These are phyloP conservation scores for Amphipoea oculea DNA, from an alignment of 2,888 invertebrate species.

Conservation along the genomic window DNA sequence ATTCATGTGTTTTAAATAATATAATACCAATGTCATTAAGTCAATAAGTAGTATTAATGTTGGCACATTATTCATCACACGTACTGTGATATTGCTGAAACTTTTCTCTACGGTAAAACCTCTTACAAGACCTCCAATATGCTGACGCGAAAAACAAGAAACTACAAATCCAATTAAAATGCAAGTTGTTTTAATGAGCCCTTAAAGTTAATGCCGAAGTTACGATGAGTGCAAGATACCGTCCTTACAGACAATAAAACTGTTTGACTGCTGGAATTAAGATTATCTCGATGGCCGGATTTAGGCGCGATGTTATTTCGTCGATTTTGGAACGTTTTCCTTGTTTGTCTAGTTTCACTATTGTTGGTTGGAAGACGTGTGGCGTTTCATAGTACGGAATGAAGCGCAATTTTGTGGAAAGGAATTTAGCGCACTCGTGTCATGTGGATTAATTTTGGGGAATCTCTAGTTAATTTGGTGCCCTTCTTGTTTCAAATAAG, in stretches of 20 bases:
- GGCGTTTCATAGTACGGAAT: constrained; percentile 16
- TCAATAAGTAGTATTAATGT: neutral
- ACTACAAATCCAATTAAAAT: constrained; percentile 60
- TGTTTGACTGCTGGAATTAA: constrained; percentile 59
- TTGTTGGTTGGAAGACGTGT: constrained; percentile 33
- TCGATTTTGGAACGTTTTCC: constrained; percentile 46
- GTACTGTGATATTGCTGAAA: neutral
- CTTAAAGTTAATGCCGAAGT: constrained; percentile 56
- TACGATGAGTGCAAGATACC: constrained; percentile 62
- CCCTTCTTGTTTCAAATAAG: neutral
- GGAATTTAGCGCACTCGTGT: constrained; percentile 16
- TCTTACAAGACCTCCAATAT: neutral
- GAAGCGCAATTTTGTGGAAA: constrained; percentile 20
- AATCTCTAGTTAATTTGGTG: constrained; percentile 16
- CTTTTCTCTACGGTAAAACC: neutral
- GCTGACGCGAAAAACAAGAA: neutral
- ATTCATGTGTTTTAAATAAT: neutral
- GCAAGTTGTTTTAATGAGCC: constrained; percentile 59
- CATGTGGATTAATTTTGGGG: constrained; percentile 18
- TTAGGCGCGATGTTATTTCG: constrained; percentile 25
- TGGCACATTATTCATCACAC: neutral
- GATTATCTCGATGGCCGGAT: constrained; percentile 59
- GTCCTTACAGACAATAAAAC: constrained; percentile 59
- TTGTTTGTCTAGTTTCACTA: constrained; percentile 31
- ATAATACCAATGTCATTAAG: neutral